Evolutionary conservation across 2,888 invertebrate species (phyloP).

Genomic region (Thereva unica): DNA sequence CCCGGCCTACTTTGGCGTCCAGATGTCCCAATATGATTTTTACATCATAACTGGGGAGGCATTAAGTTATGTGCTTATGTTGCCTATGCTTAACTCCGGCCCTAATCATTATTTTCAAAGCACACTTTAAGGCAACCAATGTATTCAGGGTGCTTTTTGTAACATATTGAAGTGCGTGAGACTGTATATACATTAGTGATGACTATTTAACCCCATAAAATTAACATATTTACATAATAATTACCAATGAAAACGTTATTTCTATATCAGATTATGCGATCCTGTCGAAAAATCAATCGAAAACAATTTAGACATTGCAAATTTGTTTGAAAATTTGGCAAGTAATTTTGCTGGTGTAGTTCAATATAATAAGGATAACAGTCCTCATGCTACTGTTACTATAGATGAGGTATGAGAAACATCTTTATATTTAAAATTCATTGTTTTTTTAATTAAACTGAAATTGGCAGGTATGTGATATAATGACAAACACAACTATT

Average conservation of each 20-base stretch:
- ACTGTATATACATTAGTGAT: too few species aligned
- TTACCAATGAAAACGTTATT: background rate
- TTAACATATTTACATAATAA: too few species aligned
- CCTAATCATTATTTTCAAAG: too few species aligned
- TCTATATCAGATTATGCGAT: constrained; percentile 69
- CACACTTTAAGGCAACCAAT: too few species aligned
- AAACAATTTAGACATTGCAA: constrained; percentile 70
- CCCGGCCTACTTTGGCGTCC: too few species aligned
- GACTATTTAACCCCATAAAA: too few species aligned
- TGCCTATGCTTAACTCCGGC: too few species aligned
- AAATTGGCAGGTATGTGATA: constrained; percentile 67
- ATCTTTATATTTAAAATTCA: background rate
- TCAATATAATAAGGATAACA: constrained; percentile 93
- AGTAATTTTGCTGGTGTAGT: constrained; percentile 88
- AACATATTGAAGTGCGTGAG: too few species aligned
- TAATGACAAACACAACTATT: constrained; percentile 68
- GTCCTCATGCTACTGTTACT: constrained; percentile 74
- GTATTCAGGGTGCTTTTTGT: too few species aligned
- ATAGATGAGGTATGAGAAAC: constrained; percentile 67
- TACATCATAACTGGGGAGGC: too few species aligned
- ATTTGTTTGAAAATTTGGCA: constrained; percentile 80
- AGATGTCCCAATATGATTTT: too few species aligned
- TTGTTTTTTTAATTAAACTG: background rate
- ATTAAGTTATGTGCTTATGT: too few species aligned
- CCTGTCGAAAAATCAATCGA: constrained; percentile 68